phyloP scores from a whole-genome alignment of 2,113 vertebrate genomes.

The Phrynosoma blainvillii region DNA sequence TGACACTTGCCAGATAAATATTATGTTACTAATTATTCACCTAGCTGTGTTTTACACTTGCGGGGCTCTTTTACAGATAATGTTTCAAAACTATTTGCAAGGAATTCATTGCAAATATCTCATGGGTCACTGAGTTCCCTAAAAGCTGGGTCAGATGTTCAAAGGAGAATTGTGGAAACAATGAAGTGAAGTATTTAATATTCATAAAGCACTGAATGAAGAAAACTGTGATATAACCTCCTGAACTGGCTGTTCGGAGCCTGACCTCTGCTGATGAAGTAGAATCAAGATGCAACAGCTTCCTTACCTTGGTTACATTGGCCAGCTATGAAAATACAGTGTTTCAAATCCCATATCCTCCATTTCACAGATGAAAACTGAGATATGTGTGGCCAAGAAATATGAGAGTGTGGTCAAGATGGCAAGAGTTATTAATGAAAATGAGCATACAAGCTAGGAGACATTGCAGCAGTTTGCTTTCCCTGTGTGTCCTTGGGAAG shows the following conservation, averaged over 20 bases:
- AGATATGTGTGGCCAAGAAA: no score
- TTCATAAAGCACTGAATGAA: neutral
- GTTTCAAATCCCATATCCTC: neutral
- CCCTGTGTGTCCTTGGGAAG: no score
- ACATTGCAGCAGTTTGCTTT: no score
- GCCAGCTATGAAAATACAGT: neutral
- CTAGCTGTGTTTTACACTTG: conserved; percentile 17
- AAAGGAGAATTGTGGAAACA: neutral
- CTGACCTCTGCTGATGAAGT: neutral
- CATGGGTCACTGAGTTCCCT: conserved; percentile 7
- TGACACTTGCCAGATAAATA: conserved; percentile 23
- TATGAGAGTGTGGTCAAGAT: no score
- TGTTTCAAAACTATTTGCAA: conserved; percentile 7
- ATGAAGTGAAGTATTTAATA: neutral
- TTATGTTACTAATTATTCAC: conserved; percentile 24
- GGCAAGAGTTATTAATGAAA: no score
- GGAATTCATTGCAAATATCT: neutral
- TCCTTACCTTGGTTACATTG: neutral
- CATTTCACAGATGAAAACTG: no score
- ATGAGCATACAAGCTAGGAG: no score
- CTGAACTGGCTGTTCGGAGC: neutral
- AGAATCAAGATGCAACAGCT: neutral
- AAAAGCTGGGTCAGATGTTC: conserved; percentile 15
- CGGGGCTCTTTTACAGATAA: conserved; percentile 28
- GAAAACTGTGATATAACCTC: neutral